Base-by-base conservation (phyloP, 2,888 invertebrate genomes). In the Pristionchus arcanus region DNA sequence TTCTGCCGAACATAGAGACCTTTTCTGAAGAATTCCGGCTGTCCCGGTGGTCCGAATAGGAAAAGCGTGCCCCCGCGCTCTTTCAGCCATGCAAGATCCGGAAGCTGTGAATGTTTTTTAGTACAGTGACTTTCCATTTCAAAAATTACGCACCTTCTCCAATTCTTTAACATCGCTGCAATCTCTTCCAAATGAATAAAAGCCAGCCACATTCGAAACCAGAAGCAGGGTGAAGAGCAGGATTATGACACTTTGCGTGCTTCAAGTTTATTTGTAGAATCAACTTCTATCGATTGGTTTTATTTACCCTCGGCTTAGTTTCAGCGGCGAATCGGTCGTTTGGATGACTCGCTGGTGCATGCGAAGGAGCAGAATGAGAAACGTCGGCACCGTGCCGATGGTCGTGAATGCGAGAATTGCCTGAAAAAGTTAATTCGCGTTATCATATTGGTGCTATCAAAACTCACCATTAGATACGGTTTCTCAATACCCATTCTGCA, bases 281-380 rank as follows among this genome's bases (percentile, higher is more conserved):
- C 28, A 68, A 7, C 13, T n/a, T 28, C 25, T 0, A 68, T 28
- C 11, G 42, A 3, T 9, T 49, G 3, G 31, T 13, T 28, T 28
- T 21, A 49, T 28, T n/a, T 2, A 81, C 81, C 49, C 21, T 0
- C 0, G 28, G 42, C n/a, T n/a, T 28, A 81, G 15, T 28, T 53
- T 42, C 11, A 81, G n/a, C 28, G 0, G 13, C 28, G 81, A 81
- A 53, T 53, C 2, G 0, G 81, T 49, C 4, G 7, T 49, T 9
- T n/a, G n/a, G n/a, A 81, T 81, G 19, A 81, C 53, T 5, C 28
- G 49, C 16, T 81, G 81, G n/a, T 81, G 81, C 81, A 81, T 81
- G 2, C 81, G 81, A 53, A 81, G 34, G 16, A 81, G 49, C 3
- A 81, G 42, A 16, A 81, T 3, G 11, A 81, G 28, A 28, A 81